phyloP scores from a whole-genome alignment of 2,888 invertebrate species.

The Volucella inanis region DNA sequence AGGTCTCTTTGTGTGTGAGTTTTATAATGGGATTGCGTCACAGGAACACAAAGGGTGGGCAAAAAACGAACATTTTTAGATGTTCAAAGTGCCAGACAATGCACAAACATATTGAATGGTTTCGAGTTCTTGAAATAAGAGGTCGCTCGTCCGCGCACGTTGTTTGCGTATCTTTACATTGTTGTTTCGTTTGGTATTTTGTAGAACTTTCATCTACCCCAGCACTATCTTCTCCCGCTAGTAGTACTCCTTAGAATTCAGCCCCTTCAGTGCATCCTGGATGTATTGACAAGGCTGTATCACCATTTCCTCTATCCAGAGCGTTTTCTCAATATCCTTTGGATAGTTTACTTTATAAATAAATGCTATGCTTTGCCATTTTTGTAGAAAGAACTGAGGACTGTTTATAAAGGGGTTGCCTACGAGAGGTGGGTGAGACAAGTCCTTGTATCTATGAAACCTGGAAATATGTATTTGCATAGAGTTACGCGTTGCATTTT shows the following conservation, averaged over 20 bases:
- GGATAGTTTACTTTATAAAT: slow-evolving; percentile 57
- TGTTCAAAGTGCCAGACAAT: slow-evolving; percentile 67
- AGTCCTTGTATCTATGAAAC: slow-evolving; percentile 18
- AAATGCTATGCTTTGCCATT: slow-evolving; percentile 38
- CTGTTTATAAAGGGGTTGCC: slow-evolving; percentile 12
- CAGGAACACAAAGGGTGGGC: neutral
- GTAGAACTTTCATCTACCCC: slow-evolving; percentile 15
- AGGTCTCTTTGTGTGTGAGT: neutral
- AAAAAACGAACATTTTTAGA: slow-evolving; percentile 56
- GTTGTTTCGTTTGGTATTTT: slow-evolving; percentile 43
- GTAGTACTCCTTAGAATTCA: neutral
- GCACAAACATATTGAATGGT: slow-evolving; percentile 71
- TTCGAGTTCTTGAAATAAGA: slow-evolving; percentile 34
- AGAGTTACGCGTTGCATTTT: slow-evolving; percentile 41
- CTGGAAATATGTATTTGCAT: neutral
- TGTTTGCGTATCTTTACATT: slow-evolving; percentile 47
- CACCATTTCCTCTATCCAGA: slow-evolving; percentile 20
- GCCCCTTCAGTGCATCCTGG: slow-evolving; percentile 17
- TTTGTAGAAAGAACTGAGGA: neutral
- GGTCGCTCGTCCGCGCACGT: slow-evolving; percentile 32
- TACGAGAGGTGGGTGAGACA: slow-evolving; percentile 17
- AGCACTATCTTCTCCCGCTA: no score
- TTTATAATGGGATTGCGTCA: slow-evolving; percentile 40
- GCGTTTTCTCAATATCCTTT: slow-evolving; percentile 37
- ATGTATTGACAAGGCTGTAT: slow-evolving; percentile 40